Base-by-base conservation (phyloP, 2,888 invertebrate genomes). In the Ctenicera cuprea region DNA sequence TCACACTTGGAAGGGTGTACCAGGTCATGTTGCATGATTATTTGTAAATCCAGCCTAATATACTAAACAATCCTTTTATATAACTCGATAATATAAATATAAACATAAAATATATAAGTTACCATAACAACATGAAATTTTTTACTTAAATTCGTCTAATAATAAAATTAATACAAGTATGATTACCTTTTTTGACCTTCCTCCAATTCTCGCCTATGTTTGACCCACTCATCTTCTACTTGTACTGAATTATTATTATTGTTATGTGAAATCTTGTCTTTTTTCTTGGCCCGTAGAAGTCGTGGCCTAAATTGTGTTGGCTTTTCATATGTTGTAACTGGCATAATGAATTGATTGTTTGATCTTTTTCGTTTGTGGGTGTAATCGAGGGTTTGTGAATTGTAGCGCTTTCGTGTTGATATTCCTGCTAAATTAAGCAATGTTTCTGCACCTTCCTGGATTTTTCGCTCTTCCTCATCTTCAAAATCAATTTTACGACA, bases 401-500 rank as follows among this genome's bases (percentile, higher is more conserved):
- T 81, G 59, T 77, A 79, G 63, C 86, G 83, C 72, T 85, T 87
- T 54, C 85, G 78, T 45, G 85, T 85, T 14, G 84, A 80, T 65
- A 87, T 85, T 20, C 94, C 93, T 0, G 94, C 94, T 70, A 95
- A 88, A 84, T 94, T 94, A 52, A 95, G 87, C 76, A 95, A 87
- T 0, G 94, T 94, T 82, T 94, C 94, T 0, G 94, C 94, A 72
- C 94, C 94, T 85, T 94, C 94, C 48, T 92, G 93, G 77, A 94
- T 93, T 81, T 92, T 92, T 77, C 93, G 89, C 80, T 91, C 91
- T 85, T 93, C 93, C 80, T 92, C 93, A 59, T 91, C 87, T 80
- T 92, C 91, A 78, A 85, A 85, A 69, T 85, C 84, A 30, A 86
- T 82, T 78, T 84, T 85, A 14, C 85, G 81, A 73, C 85, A 83